Evolutionary conservation across 2,888 invertebrate species (phyloP), one percentile per base, ranked within the genome.

Genomic region (Aethes cnicana): DNA sequence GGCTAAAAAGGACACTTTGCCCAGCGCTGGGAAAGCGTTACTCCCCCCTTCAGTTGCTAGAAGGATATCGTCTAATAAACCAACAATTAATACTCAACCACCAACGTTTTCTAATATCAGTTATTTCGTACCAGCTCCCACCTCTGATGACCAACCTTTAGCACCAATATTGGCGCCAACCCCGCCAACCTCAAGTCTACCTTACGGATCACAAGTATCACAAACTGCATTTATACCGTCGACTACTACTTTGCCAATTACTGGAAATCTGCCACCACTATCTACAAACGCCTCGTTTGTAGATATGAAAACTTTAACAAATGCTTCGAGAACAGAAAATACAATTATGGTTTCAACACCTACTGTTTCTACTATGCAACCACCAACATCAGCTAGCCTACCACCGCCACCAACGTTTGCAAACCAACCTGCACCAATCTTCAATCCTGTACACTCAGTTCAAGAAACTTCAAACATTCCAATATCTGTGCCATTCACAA

Each of bases 21-120:
- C 53, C 3, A 52, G 64, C n/a, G 58, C 67, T n/a, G 74, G 64
- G 11, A 84, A 77, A 55, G 56, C 81, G 0, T 64, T 87, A 1
- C 58, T 89, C 56, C 88, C 89, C 4, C 88, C 88, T 0, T 88
- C 89, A 0, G 81, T 88, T 0, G 88, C 88, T 12, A 79, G 88
- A 41, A 74, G 84, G 9, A 77, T 88, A 53, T 67, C 77, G 0
- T 72, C 77, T 0, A 80, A 78, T 52, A 81, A 86, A 47, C 79
- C 83, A 1, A 57, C 79, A 1, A 72, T 82, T 0, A 85, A 80
- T 67, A 64, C 66, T 3, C 74, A 75, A 56, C 53, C 63, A 1
- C 54, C 53, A 21, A n/a, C 66, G 4, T 53, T 69, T 5, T 52
- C 62, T 1, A 58, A 61, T 4, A 57, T 66, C 16, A 72, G 72